phyloP scores from a whole-genome alignment of 2,113 vertebrate genomes.

The Macaca mulatta region DNA sequence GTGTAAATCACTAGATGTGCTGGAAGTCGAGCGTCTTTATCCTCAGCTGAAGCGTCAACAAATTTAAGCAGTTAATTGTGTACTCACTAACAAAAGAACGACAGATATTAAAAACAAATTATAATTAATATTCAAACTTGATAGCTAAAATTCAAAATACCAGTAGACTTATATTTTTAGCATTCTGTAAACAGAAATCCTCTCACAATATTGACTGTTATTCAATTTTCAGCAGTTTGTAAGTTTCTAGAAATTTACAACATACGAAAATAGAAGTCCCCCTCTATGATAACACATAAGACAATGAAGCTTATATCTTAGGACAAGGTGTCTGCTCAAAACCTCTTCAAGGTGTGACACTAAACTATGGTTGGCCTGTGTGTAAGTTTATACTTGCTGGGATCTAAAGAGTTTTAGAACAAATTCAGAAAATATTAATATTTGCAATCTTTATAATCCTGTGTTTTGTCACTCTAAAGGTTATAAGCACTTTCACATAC shows the following conservation, averaged over 20 bases:
- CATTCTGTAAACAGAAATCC: conserved; percentile 33
- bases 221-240: neutral
- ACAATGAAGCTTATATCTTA: neutral
- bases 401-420: neutral
- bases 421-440: neutral
- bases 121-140: neutral
- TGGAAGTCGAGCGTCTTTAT: neutral
- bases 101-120: conserved; percentile 4
- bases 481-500: neutral
- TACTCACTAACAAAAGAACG: neutral
- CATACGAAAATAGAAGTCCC: neutral
- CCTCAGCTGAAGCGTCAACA: neutral
- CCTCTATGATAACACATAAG: neutral
- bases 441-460: neutral
- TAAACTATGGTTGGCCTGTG: neutral
- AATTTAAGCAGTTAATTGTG: neutral
- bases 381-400: neutral
- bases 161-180: neutral
- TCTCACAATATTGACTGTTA: neutral
- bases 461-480: neutral
- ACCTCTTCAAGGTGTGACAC: neutral
- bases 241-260: conserved; percentile 19
- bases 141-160: neutral
- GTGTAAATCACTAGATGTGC: neutral
- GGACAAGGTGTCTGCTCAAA: neutral